phyloP scores from a whole-genome alignment of 2,113 vertebrate species.

The Craseonycteris thonglongyai region DNA sequence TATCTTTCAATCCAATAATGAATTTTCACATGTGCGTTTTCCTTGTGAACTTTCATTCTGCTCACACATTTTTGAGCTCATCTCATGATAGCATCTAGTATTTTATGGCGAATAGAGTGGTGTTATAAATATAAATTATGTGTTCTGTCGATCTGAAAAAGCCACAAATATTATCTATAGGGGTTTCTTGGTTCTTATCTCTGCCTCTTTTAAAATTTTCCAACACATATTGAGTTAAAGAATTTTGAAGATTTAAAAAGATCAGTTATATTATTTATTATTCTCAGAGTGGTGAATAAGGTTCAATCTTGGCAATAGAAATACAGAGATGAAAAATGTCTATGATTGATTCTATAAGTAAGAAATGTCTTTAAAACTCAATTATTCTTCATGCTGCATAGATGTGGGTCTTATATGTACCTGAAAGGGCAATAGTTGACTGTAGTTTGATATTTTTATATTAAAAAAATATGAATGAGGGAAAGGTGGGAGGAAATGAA shows the following conservation, averaged over 20 bases:
- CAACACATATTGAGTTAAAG: constrained; percentile 31
- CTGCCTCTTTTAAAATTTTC: constrained; percentile 46
- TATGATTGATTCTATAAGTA: background rate
- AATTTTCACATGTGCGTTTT: constrained; percentile 36
- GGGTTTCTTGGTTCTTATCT: constrained; percentile 36
- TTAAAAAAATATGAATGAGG: constrained; percentile 17
- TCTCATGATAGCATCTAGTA: constrained; percentile 40
- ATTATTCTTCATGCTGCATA: background rate
- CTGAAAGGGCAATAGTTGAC: background rate
- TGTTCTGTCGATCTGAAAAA: constrained; percentile 51
- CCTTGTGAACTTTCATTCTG: constrained; percentile 38
- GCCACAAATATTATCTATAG: constrained; percentile 31
- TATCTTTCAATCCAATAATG: constrained; percentile 8
- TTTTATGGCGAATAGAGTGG: constrained; percentile 26
- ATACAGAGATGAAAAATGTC: constrained; percentile 36
- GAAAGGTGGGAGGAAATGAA: background rate
- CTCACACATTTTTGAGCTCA: constrained; percentile 1
- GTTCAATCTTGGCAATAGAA: constrained; percentile 39
- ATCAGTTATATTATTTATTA: constrained; percentile 51
- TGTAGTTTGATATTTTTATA: constrained; percentile 13
- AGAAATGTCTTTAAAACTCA: constrained; percentile 32
- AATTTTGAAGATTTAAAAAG: constrained; percentile 2
- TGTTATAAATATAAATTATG: constrained; percentile 56
- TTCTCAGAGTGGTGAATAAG: constrained; percentile 30
- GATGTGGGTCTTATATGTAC: background rate